Evolutionary conservation across 1,140 invertebrate genomes (phyloP).

Genomic region (Stenopsyche tienmushanensis): DNA sequence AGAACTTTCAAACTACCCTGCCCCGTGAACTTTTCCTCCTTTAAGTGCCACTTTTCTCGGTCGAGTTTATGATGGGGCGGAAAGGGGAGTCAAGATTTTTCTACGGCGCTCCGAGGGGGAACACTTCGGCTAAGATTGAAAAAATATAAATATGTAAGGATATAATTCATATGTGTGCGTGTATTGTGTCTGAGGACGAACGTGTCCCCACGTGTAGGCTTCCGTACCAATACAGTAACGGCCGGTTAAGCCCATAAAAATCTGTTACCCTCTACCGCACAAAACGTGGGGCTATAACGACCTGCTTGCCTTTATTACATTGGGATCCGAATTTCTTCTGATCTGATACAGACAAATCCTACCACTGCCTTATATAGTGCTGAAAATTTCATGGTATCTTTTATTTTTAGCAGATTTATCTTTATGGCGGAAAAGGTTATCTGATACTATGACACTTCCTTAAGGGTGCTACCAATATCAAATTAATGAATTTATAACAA

Average conservation of each 20-base stretch:
- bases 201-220: not conserved
- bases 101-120: not conserved
- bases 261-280: constrained; percentile 19
- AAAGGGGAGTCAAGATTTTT: no score
- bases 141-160: no score
- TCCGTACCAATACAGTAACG: constrained; percentile 12
- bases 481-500: no score
- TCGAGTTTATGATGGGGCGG: not conserved
- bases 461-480: no score
- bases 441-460: no score
- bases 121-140: not conserved
- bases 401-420: no score
- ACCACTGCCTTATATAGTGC: no score
- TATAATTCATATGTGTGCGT: no score
- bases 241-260: constrained; percentile 25
- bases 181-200: no score
- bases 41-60: not conserved
- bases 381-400: no score
- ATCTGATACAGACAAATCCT: not conserved
- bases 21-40: not conserved
- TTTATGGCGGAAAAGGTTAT: no score
- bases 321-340: not conserved
- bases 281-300: constrained; percentile 9
- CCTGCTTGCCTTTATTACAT: constrained; percentile 12
- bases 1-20: not conserved